A percentile compares a stretch with the other conserved stretches of the same genome.
Conservation (phyloP, 1,140 invertebrate genomes). For the Drosophila seguyi region DNA sequence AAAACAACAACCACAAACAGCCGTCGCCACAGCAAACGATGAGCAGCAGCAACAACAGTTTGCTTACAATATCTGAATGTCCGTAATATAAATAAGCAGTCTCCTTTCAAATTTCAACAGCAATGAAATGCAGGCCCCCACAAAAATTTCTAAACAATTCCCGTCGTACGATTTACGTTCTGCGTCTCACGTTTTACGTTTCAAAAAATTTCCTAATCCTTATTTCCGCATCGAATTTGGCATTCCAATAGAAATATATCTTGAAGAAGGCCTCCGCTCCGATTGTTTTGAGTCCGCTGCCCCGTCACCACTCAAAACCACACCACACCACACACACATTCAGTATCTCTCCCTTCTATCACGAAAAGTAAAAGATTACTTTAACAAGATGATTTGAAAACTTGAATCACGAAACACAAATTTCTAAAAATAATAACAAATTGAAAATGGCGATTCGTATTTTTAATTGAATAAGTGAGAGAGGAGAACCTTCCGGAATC, state of each 20-base stretch:
- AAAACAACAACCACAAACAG: slow-evolving; percentile 34
- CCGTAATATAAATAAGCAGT: slow-evolving; percentile 78
- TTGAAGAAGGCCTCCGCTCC: slow-evolving; percentile 19
- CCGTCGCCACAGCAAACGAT: slow-evolving; percentile 42
- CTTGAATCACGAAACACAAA: slow-evolving; percentile 44
- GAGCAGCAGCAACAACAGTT: slow-evolving; percentile 42
- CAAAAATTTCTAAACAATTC: slow-evolving; percentile 34
- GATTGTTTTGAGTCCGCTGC: slow-evolving; percentile 15
- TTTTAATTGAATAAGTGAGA: slow-evolving; percentile 51
- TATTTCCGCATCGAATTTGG: slow-evolving; percentile 26
- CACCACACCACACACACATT: slow-evolving; percentile 35
- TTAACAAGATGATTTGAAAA: slow-evolving; percentile 63
- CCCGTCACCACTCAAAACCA: slow-evolving; percentile 13
- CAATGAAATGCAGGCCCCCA: slow-evolving; percentile 28
- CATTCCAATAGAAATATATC: slow-evolving; percentile 36
- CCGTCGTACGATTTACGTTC: background rate
- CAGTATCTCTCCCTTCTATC: slow-evolving; percentile 32
- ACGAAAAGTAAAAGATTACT: slow-evolving; percentile 55
- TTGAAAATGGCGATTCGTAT: slow-evolving; percentile 59
- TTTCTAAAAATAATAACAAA: slow-evolving; percentile 73
- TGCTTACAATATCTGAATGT: slow-evolving; percentile 77
- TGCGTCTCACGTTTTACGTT: background rate
- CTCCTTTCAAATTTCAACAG: slow-evolving; percentile 49
- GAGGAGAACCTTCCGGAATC: slow-evolving; percentile 20
- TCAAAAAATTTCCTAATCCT: slow-evolving; percentile 5